These are phyloP conservation scores for Panagrolaimus sp. DNA, from an alignment of 1,140 invertebrate species.

Conservation along the genomic window DNA sequence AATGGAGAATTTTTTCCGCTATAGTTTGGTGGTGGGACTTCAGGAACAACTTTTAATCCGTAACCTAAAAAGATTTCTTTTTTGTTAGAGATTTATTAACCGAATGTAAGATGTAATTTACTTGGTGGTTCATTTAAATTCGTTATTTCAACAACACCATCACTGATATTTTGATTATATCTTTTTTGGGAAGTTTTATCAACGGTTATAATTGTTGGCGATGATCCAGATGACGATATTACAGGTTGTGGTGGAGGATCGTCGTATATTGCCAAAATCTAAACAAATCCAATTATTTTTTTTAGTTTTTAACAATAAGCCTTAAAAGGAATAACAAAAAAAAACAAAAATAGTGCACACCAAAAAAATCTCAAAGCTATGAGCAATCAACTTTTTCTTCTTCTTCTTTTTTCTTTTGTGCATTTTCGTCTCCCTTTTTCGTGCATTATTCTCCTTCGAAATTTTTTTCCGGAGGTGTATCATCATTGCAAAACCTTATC, in stretches of 20 bases:
- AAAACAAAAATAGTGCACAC: too few relatives aligned
- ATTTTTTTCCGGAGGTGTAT: too few relatives aligned
- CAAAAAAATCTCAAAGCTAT: too few relatives aligned
- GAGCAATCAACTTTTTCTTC: too few relatives aligned
- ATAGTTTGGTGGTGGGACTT: neutral
- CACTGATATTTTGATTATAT: neutral
- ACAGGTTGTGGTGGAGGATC: neutral
- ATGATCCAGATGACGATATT: neutral
- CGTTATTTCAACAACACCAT: slow-evolving; percentile 12
- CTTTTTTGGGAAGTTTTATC: neutral
- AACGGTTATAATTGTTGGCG: slow-evolving; percentile 8
- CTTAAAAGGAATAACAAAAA: too few relatives aligned
- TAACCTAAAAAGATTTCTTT: neutral
- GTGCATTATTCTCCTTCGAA: too few relatives aligned
- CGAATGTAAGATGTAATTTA: neutral
- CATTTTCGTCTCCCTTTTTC: too few relatives aligned
- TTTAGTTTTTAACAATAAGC: too few relatives aligned
- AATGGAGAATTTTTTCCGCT: neutral
- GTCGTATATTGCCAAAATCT: slow-evolving; percentile 6
- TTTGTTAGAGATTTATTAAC: neutral
- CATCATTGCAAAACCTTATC: too few relatives aligned
- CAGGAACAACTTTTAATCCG: neutral
- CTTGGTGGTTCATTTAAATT: slow-evolving; percentile 9
- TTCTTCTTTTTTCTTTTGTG: too few relatives aligned
- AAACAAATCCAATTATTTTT: neutral